Base-by-base conservation (phyloP, 2,113 vertebrate genomes). In the Lichenostomus cassidix region DNA sequence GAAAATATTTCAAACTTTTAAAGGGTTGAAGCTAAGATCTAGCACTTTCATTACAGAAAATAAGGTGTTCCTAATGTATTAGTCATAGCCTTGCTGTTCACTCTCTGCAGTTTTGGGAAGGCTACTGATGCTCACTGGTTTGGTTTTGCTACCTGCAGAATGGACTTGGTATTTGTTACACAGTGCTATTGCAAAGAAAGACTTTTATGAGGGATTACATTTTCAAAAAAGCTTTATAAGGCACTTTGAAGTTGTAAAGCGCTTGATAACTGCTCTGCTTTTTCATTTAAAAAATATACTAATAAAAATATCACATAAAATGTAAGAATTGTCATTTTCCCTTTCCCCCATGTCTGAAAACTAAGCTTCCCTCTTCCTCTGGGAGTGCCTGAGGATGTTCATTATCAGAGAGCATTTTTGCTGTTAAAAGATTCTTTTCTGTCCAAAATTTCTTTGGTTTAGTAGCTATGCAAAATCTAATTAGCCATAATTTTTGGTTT, bases 201-300 rank as follows among this genome's bases (percentile, higher is more conserved):
- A 83, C 14, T 90, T 74, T 76, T 67, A 68, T 64, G 59, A 92
- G 84, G 41, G 33, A 58, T 75, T 93, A n/a, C 20, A 41, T 69
- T 93, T 78, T 55, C 15, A 31, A 52, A 63, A 93, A 91, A 69
- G 62, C 69, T 89, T 94, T 87, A 44, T 75, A 92, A 89, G 78
- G 69, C 80, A 84, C 69, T 94, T 89, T 23, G 64, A 71, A 95
- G 60, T 76, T 73, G 47, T 24, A 94, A 90, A 96, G 83, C 95
- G 86, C 92, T 94, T 94, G 63, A 33, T 94, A 95, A 96, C 87
- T 96, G 87, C 83, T 94, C n/a, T 76, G 39, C 37, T 76, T 89
- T 96, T 91, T 91, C 89, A 91, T 96, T 79, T 29, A 90, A 95
- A 91, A 95, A 82, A 84, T 65, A 83, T 55, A 27, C 76, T 89